Evolutionary conservation across 2,797 vertebrate species (phyloP).

Genomic region (Phataginus tetradactyla): DNA sequence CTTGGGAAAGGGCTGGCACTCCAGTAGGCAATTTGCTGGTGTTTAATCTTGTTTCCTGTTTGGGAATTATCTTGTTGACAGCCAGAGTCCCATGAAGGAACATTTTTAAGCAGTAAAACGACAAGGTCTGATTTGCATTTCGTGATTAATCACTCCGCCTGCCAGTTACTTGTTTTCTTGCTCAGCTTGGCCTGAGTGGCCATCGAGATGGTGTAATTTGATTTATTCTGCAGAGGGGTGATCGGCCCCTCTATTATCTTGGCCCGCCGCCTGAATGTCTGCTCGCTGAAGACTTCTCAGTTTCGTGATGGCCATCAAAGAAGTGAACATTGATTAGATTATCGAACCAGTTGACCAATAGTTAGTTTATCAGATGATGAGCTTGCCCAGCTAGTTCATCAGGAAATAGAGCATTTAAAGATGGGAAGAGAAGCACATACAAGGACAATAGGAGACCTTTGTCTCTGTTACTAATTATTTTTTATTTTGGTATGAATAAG

Average conservation of each 20-base stretch:
- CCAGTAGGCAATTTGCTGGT: accelerated
- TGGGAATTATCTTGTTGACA: not conserved
- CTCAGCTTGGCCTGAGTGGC: not conserved
- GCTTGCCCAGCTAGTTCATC: not conserved
- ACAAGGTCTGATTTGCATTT: not conserved
- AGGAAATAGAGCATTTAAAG: not conserved
- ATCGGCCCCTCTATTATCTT: not conserved
- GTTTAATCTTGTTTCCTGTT: not conserved
- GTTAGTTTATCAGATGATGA: not conserved
- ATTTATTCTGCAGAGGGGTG: not conserved
- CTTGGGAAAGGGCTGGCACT: accelerated
- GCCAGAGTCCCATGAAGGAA: not conserved
- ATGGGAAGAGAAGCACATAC: accelerated
- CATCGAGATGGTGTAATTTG: not conserved
- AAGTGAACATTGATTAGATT: not conserved
- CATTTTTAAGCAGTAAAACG: not conserved
- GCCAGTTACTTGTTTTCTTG: not conserved
- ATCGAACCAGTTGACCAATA: not conserved
- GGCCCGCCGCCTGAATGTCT: not conserved
- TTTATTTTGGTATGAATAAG: not conserved
- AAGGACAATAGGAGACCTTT: not conserved
- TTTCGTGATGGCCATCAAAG: not conserved
- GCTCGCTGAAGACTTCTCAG: not conserved
- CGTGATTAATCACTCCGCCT: not conserved
- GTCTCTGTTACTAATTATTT: not conserved